Conservation (phyloP, 2,888 invertebrate genomes). For the Syritta pipiens region DNA sequence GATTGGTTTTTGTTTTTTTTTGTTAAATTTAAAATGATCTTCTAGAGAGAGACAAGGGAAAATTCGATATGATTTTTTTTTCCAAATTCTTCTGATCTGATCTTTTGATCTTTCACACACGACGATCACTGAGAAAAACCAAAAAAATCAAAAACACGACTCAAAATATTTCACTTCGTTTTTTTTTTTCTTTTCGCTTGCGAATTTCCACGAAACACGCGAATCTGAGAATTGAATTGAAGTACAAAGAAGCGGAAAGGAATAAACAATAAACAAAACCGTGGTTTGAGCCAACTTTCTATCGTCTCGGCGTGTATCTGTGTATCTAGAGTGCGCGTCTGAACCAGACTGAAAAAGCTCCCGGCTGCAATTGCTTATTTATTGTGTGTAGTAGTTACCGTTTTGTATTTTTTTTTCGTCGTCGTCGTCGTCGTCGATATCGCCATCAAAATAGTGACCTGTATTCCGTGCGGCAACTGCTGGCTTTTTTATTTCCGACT, state of each 20-base stretch:
- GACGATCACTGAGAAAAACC: conserved; percentile 1
- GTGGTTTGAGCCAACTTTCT: conserved; percentile 38
- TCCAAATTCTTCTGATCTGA: no score
- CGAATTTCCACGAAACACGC: conserved; percentile 5
- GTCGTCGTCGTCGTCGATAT: conserved; percentile 7
- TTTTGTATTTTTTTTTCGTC: conserved; percentile 16
- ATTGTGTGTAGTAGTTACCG: conserved; percentile 35
- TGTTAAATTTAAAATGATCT: not conserved
- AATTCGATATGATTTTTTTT: not conserved
- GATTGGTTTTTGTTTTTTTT: conserved; percentile 41
- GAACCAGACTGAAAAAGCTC: conserved; percentile 66
- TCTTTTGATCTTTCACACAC: conserved; percentile 6
- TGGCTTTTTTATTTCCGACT: conserved; percentile 38
- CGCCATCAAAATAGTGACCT: conserved; percentile 40
- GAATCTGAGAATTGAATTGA: conserved; percentile 11
- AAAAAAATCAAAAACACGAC: not conserved
- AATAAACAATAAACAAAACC: not conserved
- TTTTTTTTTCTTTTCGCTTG: not conserved
- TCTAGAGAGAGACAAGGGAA: not conserved
- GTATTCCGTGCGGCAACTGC: conserved; percentile 18
- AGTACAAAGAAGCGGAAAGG: conserved; percentile 19
- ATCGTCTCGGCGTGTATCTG: conserved; percentile 10
- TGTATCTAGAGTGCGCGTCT: conserved; percentile 58
- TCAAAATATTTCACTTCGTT: not conserved
- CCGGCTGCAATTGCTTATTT: conserved; percentile 46